phyloP scores from a whole-genome alignment of 2,797 vertebrate genomes.

The Acanthiza pusilla region DNA sequence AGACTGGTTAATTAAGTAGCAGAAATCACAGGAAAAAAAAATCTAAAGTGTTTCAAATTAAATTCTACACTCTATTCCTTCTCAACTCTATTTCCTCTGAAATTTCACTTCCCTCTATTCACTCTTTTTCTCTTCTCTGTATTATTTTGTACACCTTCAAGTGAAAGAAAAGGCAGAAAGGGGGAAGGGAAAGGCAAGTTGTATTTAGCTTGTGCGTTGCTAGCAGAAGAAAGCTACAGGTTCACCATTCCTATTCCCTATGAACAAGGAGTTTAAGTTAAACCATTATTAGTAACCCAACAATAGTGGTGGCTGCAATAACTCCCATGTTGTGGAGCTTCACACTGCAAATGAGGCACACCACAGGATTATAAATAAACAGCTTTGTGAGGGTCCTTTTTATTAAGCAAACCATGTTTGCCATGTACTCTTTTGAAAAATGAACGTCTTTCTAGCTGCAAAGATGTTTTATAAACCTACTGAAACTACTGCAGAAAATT shows the following conservation, averaged over 20 bases:
- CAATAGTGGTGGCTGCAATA: neutral
- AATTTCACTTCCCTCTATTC: neutral
- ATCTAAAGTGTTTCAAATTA: neutral
- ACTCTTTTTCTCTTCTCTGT: neutral
- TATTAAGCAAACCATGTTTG: conserved; percentile 7
- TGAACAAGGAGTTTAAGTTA: neutral
- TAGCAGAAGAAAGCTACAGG: neutral
- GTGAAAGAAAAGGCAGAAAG: neutral
- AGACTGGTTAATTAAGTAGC: conserved; percentile 26
- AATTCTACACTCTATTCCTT: neutral
- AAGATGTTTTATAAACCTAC: conserved; percentile 53
- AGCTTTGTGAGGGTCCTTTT: neutral
- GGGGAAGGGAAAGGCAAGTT: neutral
- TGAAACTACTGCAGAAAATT: conserved; percentile 53
- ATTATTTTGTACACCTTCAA: neutral
- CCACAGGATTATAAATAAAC: neutral
- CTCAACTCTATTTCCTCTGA: neutral
- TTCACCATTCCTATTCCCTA: neutral
- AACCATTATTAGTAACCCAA: neutral
- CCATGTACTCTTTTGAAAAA: conserved; percentile 3
- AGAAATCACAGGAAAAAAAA: conserved; percentile 1
- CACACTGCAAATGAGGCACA: neutral
- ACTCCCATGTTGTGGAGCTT: neutral
- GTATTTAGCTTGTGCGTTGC: neutral
- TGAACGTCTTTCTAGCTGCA: neutral